Evolutionary conservation across 1,140 invertebrate genomes (phyloP).

Genomic region (Mycetomoellerius zeteki): DNA sequence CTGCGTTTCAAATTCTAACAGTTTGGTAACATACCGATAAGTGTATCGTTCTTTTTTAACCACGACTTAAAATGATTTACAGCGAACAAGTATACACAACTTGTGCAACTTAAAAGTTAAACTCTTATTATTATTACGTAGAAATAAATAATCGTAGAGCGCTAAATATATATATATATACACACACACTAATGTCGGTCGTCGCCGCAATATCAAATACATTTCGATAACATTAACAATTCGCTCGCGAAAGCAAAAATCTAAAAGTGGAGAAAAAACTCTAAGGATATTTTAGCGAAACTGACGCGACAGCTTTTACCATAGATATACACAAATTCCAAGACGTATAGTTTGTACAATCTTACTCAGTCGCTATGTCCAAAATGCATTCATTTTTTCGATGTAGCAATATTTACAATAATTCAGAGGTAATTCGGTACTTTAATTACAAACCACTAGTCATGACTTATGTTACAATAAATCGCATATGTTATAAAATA

Average conservation of each 20-base stretch:
- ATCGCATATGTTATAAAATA: conserved; percentile 23
- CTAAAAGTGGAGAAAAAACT: neutral
- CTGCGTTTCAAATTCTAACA: neutral
- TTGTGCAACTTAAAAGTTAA: conserved; percentile 27
- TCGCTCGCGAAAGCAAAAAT: conserved; percentile 2
- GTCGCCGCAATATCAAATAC: neutral
- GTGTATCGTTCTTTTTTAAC: neutral
- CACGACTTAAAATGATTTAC: conserved; percentile 2
- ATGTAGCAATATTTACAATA: conserved; percentile 48
- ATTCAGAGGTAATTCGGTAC: conserved; percentile 39
- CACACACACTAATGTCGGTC: conserved; percentile 31
- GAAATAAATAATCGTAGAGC: conserved; percentile 55
- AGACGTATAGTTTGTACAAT: conserved; percentile 38
- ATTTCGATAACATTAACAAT: conserved; percentile 23
- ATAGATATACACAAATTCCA: neutral
- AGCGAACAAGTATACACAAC: neutral
- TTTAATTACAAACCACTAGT: conserved; percentile 5
- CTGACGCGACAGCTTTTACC: neutral
- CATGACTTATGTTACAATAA: conserved; percentile 37
- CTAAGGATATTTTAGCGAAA: neutral
- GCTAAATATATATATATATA: conserved; percentile 29
- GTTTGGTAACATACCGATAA: neutral
- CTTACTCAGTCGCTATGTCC: conserved; percentile 4
- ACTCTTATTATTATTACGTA: conserved; percentile 38
- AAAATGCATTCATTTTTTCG: conserved; percentile 47